Evolutionary conservation across 2,113 vertebrate species (phyloP).

Genomic region (Archilochus colubris): DNA sequence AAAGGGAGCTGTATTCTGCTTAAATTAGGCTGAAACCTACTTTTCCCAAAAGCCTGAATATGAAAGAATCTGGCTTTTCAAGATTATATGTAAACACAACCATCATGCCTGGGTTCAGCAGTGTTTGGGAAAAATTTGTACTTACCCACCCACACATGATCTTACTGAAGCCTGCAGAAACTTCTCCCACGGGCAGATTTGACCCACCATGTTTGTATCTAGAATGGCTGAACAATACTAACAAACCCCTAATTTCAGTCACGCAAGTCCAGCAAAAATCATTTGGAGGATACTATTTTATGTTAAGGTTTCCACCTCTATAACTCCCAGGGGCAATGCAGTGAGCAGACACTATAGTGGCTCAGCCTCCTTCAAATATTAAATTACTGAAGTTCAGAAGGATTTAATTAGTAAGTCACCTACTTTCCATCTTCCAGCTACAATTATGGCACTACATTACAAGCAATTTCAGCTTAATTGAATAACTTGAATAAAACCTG

Average conservation of each 20-base stretch:
- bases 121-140: slow-evolving; percentile 44
- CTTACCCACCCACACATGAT: slow-evolving; percentile 41
- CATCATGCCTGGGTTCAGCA: not conserved
- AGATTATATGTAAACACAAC: slow-evolving; percentile 56
- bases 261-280: not conserved
- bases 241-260: not conserved
- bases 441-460: slow-evolving; percentile 9
- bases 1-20: slow-evolving; percentile 26
- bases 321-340: not conserved
- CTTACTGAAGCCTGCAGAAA: not conserved
- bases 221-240: not conserved
- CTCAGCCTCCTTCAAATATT: slow-evolving; percentile 20
- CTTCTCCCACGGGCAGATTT: not conserved
- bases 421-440: slow-evolving; percentile 33
- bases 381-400: slow-evolving; percentile 34
- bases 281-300: slow-evolving; percentile 17
- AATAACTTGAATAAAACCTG: slow-evolving; percentile 49
- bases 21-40: slow-evolving; percentile 62
- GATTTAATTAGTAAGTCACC: slow-evolving; percentile 67
- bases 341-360: not conserved
- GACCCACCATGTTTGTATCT: not conserved
- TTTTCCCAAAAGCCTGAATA: slow-evolving; percentile 45
- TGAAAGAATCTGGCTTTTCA: slow-evolving; percentile 37
- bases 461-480: slow-evolving; percentile 39
- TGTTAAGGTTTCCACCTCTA: not conserved